Base-by-base conservation (phyloP, 2,888 invertebrate species). In the Phyllotreta striolata region DNA sequence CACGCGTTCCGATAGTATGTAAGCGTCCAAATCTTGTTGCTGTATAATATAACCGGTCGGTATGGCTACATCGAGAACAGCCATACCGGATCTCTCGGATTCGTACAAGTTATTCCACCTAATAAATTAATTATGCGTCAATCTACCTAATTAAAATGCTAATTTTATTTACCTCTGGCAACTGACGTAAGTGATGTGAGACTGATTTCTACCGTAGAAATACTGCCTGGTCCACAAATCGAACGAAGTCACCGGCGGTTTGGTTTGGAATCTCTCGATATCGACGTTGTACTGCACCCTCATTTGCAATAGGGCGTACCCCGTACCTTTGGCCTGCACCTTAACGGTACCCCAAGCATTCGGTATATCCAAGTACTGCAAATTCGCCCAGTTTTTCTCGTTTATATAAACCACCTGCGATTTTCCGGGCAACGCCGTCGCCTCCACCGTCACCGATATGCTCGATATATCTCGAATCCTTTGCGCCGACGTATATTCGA, bases 271-370 rank as follows among this genome's bases (percentile, higher is more conserved):
- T 78, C 88, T 87, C 57, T 86, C 85, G 72, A 90, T 88, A 80
- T 95, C 95, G 55, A 96, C 94, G 83, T 95, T 95, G 83, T 95
- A 96, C 79, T 93, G 92, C 34, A 94, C 93, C 39, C 92, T 91
- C 90, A 97, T 90, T 85, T 97, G 96, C 70, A 97, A 85, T 74
- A 97, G 90, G 3, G 96, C 96, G 82, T 92, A 93, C n/a, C 97
- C 97, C 2, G 94, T 92, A 69, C 97, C 98, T 78, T 91, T 91
- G 0, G 94, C 96, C 73, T 93, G 91, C 49, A 96, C 94, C 82
- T 94, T 92, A 40, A 97, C 93, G 0, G 94, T 95, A 75, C 97
- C 97, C 92, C 94, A 97, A 49, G 96, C 96, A 76, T 91, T 89
- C 0, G 95, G 94, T 79, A 96, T 93, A 74, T 93, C 90, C 63